phyloP scores from a whole-genome alignment of 2,797 vertebrate species.

The Arctocebus calabarensis region DNA sequence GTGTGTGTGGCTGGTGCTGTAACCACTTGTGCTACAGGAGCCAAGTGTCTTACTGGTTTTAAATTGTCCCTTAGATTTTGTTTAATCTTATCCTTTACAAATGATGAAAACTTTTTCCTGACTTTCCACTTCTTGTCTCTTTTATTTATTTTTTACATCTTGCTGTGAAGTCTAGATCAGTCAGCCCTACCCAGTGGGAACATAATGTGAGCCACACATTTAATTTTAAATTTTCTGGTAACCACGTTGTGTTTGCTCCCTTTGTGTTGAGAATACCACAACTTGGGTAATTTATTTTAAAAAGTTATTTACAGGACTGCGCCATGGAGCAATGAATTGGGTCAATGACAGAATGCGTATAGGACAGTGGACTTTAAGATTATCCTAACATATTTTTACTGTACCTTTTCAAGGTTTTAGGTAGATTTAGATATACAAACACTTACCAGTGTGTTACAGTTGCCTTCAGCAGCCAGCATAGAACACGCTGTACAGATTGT shows the following conservation, averaged over 20 bases:
- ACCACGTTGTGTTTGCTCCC: background rate
- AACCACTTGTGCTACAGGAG: too few relatives aligned
- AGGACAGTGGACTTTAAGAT: background rate
- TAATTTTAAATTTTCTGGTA: background rate
- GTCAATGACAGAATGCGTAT: background rate
- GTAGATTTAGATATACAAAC: background rate
- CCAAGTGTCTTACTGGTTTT: background rate
- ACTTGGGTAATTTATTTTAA: background rate
- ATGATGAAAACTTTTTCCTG: background rate
- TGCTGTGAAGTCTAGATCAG: background rate
- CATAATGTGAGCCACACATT: background rate
- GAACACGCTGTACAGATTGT: background rate
- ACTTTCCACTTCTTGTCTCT: background rate
- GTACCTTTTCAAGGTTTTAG: background rate
- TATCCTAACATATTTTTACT: background rate
- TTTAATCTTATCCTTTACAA: background rate
- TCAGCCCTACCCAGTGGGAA: background rate
- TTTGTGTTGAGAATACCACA: background rate
- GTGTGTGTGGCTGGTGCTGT: too few relatives aligned
- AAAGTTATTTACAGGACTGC: background rate
- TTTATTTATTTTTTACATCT: background rate
- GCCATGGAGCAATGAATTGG: background rate
- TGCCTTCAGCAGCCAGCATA: background rate
- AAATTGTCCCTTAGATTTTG: constrained; percentile 12
- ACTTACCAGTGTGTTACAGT: background rate